Percentiles rank a stretch among this genome's conserved stretches.
phyloP scores from a whole-genome alignment of 2,113 vertebrate genomes.

The human region DNA sequence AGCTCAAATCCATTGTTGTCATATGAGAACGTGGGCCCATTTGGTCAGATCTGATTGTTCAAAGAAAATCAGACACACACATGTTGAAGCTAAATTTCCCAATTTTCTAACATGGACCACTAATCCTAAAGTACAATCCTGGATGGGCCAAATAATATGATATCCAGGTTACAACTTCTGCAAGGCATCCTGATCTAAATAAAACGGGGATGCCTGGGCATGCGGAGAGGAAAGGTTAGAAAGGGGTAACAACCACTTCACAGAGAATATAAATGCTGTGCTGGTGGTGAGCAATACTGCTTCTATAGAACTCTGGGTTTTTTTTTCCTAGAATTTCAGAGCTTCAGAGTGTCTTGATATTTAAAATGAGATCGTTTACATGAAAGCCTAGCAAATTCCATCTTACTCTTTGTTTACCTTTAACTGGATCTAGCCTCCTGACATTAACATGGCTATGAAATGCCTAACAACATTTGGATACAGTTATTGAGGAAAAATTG shows the following conservation, averaged over 20 bases:
- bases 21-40: not conserved
- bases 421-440: not conserved
- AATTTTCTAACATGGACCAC: not conserved
- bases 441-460: conserved; percentile 30
- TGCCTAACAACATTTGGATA: conserved; percentile 41
- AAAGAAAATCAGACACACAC: conserved; percentile 4
- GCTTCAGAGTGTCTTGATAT: not conserved
- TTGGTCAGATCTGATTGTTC: not conserved
- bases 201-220: not conserved
- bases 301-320: not conserved
- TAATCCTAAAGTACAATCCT: not conserved
- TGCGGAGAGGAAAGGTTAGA: not conserved
- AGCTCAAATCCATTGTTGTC: not conserved
- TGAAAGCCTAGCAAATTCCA: not conserved
- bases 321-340: not conserved
- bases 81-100: not conserved
- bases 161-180: not conserved
- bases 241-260: not conserved
- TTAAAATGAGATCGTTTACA: not conserved
- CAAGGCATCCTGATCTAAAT: not conserved
- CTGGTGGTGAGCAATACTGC: not conserved
- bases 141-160: not conserved
- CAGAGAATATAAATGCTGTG: not conserved
- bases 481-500: conserved; percentile 43
- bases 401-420: conserved; percentile 9